Conservation (phyloP, 1,140 invertebrate species). For the Dreissena rostriformis region DNA sequence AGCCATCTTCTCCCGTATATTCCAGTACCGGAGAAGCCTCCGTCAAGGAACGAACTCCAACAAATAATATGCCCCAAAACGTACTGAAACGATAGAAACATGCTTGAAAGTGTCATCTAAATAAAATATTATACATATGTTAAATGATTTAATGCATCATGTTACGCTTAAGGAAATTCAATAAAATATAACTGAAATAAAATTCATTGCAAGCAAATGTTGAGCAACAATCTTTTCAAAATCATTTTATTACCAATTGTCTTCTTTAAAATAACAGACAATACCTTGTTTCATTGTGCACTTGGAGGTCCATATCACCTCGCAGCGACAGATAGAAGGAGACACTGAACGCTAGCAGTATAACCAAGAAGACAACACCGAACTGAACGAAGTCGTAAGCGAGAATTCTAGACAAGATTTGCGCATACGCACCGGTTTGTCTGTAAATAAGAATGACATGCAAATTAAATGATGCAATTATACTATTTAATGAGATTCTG, state of each 20-base stretch:
- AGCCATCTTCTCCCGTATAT: slow-evolving; percentile 60
- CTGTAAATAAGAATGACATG: slow-evolving; percentile 42
- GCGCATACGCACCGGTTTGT: slow-evolving; percentile 73
- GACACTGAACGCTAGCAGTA: slow-evolving; percentile 70
- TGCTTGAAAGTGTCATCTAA: too few species aligned
- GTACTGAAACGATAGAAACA: slow-evolving; percentile 42
- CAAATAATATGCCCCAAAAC: slow-evolving; percentile 69
- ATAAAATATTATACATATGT: too few species aligned
- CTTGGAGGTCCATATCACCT: slow-evolving; percentile 62
- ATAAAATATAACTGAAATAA: too few species aligned
- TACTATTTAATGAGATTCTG: neutral
- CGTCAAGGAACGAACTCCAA: slow-evolving; percentile 67
- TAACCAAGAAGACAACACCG: slow-evolving; percentile 64
- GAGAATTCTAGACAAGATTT: slow-evolving; percentile 67
- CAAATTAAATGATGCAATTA: neutral
- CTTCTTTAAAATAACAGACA: too few species aligned
- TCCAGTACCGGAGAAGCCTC: slow-evolving; percentile 66
- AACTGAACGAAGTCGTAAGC: slow-evolving; percentile 72
- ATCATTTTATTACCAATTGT: too few species aligned
- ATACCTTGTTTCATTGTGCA: slow-evolving; percentile 64
- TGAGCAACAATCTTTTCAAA: too few species aligned
- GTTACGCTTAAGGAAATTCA: too few species aligned
- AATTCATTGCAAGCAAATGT: too few species aligned
- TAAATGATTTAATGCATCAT: too few species aligned
- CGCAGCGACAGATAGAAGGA: slow-evolving; percentile 66